Evolutionary conservation across 2,113 vertebrate genomes (phyloP).

Genomic region (Coturnix japonica): DNA sequence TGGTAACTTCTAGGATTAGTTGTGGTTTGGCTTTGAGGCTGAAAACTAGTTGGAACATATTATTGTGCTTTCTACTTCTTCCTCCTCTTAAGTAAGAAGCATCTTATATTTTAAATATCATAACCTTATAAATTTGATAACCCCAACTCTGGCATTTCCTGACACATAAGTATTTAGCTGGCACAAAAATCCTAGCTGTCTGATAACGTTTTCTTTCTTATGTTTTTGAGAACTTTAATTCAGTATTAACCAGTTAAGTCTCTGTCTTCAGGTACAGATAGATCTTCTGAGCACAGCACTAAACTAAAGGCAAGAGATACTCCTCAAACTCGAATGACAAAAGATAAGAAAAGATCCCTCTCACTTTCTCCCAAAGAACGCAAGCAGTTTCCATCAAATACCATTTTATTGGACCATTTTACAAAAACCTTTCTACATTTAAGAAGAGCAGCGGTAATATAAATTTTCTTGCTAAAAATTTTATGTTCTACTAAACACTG

Average conservation of each 20-base stretch:
- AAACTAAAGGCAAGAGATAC: conserved; percentile 33
- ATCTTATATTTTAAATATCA: conserved; percentile 39
- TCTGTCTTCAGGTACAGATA: conserved; percentile 32
- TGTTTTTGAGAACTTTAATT: not conserved
- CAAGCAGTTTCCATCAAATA: not conserved
- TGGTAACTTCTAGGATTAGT: not conserved
- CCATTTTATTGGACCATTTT: conserved; percentile 76
- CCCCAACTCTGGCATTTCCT: conserved; percentile 40
- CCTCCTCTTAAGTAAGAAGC: not conserved
- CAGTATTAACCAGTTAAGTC: not conserved
- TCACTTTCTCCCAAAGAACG: not conserved
- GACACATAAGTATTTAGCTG: conserved; percentile 3
- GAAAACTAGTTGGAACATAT: not conserved
- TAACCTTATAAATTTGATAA: conserved; percentile 37
- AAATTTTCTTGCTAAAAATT: not conserved
- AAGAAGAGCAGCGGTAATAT: conserved; percentile 87
- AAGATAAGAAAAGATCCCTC: not conserved
- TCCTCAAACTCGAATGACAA: conserved; percentile 4
- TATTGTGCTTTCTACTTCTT: not conserved
- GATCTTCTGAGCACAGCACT: conserved; percentile 31
- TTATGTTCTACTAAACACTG: not conserved
- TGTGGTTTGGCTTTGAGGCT: not conserved
- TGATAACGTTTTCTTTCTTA: not conserved
- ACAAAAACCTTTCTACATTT: conserved; percentile 82
- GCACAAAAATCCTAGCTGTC: not conserved